Evolutionary conservation across 2,797 vertebrate species (phyloP), one percentile per base, ranked within the genome.

Genomic region (Pipistrellus pipistrellus): DNA sequence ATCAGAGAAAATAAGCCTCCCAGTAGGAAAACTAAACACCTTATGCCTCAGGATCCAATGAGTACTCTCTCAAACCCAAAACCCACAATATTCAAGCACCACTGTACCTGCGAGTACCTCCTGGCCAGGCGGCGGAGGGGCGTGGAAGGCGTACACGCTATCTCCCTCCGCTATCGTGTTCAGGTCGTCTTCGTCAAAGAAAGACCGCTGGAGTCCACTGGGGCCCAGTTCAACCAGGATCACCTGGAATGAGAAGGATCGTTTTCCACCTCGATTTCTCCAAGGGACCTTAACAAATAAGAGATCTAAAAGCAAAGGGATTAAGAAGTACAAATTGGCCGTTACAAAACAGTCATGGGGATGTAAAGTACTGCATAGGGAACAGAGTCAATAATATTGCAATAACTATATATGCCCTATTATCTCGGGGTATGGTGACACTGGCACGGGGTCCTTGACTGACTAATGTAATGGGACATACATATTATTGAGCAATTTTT

Each of bases 71-170:
- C 23, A 92, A 62, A 68, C 0, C 14, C 25, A 0, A 32, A 57
- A 95, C 8, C 88, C 48, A 66, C 30, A 62, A 41, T 6, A 82
- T 18, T 71, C 69, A 64, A 69, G 12, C 51, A 30, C 41, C 20
- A 15, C 2, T 4, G 77, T 98, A 99, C 99, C 99, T 99, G 99
- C 96, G 90, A 96, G 96, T 12, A 90, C 91, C 41, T 98, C 96
- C 35, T 96, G 97, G 85, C 97, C 95, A 6, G 97, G 91, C 46
- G 97, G 91, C 13, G 97, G 98, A 3, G 99, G 98, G 3, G 98
- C 98, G 93, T 99, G 99, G 96, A 99, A 99, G 96, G 99, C 99
- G 4, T 99, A 99, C 89, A 99, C 97, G 0, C 98, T 98, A 9
- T 99, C 99, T 9, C 98, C 98, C 15, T 99, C 99, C 0, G 99